Conservation (phyloP, 2,797 vertebrate genomes). For the Ceryle rudis region DNA sequence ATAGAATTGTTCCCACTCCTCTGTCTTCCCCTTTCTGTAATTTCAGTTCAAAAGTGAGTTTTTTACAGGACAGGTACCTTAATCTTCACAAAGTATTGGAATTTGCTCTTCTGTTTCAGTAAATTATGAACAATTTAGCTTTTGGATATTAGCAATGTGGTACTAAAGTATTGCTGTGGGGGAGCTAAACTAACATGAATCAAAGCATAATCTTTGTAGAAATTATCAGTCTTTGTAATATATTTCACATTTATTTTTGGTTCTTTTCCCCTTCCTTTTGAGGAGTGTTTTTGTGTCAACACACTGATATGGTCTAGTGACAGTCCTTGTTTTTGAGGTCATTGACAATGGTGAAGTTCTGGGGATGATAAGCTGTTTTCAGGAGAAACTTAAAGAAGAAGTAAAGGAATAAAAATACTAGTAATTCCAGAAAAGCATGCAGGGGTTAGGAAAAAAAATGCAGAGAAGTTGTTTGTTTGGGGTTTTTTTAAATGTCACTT, state of each 20-base stretch:
- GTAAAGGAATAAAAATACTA: neutral
- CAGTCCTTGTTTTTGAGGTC: neutral
- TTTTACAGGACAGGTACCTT: neutral
- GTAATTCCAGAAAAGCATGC: neutral
- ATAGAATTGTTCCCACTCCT: neutral
- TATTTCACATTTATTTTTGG: neutral
- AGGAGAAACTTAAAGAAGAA: neutral
- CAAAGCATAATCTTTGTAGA: neutral
- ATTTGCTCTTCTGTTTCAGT: neutral
- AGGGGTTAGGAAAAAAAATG: neutral
- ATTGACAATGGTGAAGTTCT: neutral
- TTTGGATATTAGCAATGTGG: neutral
- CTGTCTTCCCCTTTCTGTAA: neutral
- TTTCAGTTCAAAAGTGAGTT: neutral
- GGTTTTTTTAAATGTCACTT: neutral
- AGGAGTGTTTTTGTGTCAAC: neutral
- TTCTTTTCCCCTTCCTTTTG: neutral
- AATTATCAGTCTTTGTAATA: neutral
- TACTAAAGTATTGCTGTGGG: neutral
- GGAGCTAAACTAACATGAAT: neutral
- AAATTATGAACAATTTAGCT: neutral
- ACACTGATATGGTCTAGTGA: neutral
- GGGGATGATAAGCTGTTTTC: neutral
- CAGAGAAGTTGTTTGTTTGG: neutral
- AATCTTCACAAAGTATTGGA: neutral